These are phyloP conservation scores for Cottoperca gobio DNA, from an alignment of 2,797 vertebrate genomes.

Conservation along the genomic window DNA sequence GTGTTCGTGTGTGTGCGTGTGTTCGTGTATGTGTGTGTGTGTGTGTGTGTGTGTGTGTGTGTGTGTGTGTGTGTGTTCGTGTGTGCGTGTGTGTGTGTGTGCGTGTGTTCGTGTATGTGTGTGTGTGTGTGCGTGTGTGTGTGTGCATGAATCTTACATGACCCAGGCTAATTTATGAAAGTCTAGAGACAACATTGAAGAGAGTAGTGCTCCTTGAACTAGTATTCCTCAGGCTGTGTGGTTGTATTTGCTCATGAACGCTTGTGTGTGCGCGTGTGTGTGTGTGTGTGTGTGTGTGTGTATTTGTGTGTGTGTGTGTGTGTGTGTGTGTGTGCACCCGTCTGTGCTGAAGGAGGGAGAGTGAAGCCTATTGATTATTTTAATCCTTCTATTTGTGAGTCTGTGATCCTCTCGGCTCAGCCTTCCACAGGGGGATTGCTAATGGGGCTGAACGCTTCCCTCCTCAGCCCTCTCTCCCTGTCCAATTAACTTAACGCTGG, in stretches of 20 bases:
- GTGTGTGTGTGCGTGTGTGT: conserved; percentile 31
- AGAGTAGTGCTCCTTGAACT: conserved; percentile 66
- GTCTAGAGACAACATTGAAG: conserved; percentile 62
- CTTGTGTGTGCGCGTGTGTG: conserved; percentile 47
- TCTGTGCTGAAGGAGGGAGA: conserved; percentile 67
- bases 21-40: too few species aligned
- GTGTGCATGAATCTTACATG: conserved; percentile 34
- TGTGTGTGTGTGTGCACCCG: conserved; percentile 38
- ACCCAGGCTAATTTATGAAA: conserved; percentile 65
- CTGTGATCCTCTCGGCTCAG: conserved; percentile 82
- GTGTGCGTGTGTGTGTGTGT: conserved; percentile 37
- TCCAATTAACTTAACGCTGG: conserved; percentile 81
- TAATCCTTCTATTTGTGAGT: conserved; percentile 86
- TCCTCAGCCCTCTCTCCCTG: conserved; percentile 78
- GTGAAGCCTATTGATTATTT: conserved; percentile 86
- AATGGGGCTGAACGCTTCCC: conserved; percentile 81
- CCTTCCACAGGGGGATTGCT: conserved; percentile 81
- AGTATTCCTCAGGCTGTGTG: conserved; percentile 66
- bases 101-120: conserved; percentile 35
- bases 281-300: conserved; percentile 20
- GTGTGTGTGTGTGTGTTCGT: conserved; percentile 5
- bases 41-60: too few species aligned
- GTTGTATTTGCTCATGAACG: conserved; percentile 61
- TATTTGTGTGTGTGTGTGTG: conserved; percentile 19
- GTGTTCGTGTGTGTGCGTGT: conserved; percentile 34